A percentile compares a stretch with the other conserved stretches of the same genome.
phyloP scores from a whole-genome alignment of 2,888 invertebrate species.

The Dolichopus griseipennis region DNA sequence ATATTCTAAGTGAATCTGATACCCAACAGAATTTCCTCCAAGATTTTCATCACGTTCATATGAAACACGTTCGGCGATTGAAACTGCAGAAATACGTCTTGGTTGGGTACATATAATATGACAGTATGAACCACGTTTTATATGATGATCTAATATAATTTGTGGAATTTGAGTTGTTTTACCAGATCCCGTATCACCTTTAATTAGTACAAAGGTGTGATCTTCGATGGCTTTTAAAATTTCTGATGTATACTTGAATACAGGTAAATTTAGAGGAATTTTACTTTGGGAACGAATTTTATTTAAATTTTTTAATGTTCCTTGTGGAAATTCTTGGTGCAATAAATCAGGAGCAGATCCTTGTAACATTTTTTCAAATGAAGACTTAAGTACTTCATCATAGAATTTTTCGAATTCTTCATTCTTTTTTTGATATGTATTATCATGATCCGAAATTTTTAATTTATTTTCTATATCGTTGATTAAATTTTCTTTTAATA shows the following conservation, averaged over 20 bases:
- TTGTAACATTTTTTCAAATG: neutral
- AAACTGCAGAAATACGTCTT: constrained; percentile 80
- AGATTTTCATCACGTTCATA: constrained; percentile 68
- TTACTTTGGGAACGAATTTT: constrained; percentile 35
- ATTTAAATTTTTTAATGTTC: neutral
- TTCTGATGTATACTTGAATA: neutral
- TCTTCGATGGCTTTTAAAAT: neutral
- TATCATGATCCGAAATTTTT: neutral
- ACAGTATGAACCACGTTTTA: constrained; percentile 57
- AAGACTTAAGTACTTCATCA: neutral
- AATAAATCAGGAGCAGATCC: neutral
- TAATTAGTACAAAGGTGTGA: constrained; percentile 52
- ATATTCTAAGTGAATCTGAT: constrained; percentile 77
- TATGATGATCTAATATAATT: constrained; percentile 73
- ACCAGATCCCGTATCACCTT: constrained; percentile 84
- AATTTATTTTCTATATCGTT: neutral
- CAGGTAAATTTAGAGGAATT: neutral
- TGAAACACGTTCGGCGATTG: constrained; percentile 82
- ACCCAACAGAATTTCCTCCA: constrained; percentile 68
- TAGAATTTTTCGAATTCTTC: neutral
- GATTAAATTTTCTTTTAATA: neutral
- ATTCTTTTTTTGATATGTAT: neutral
- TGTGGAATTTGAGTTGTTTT: constrained; percentile 93
- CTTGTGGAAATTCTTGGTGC: neutral
- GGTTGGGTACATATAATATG: constrained; percentile 86